A percentile compares a stretch with the other conserved stretches of the same genome.
These are phyloP conservation scores for Scomber colias DNA, from an alignment of 2,113 vertebrate genomes.

Conservation along the genomic window DNA sequence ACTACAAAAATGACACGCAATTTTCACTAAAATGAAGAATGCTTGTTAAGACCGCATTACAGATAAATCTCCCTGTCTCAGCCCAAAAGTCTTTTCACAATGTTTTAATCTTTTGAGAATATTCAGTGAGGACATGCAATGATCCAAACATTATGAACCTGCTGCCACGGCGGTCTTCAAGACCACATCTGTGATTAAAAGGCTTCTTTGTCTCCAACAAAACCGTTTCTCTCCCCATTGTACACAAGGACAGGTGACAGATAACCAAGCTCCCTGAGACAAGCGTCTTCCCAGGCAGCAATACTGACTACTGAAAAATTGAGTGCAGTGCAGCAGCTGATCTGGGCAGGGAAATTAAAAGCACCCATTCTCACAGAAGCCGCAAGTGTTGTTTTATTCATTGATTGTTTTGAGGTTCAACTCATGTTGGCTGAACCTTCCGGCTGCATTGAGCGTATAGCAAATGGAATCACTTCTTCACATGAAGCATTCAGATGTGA, in stretches of 20 bases:
- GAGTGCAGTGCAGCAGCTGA: conserved; percentile 43
- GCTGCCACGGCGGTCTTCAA: conserved; percentile 59
- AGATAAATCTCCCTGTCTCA: conserved; percentile 70
- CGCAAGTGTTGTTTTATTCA: conserved; percentile 77
- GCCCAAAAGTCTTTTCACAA: conserved; percentile 54
- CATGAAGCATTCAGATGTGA: conserved; percentile 58
- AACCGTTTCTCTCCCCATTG: conserved; percentile 54
- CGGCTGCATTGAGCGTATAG: conserved; percentile 14
- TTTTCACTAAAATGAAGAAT: conserved; percentile 37
- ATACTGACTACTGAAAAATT: conserved; percentile 65
- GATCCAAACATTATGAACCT: conserved; percentile 73
- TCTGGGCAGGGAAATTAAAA: conserved; percentile 72
- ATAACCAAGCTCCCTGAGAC: conserved; percentile 59
- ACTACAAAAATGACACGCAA: conserved; percentile 27
- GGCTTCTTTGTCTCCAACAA: conserved; percentile 67
- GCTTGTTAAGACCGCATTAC: conserved; percentile 54
- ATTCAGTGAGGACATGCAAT: conserved; percentile 67
- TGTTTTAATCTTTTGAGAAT: conserved; percentile 74
- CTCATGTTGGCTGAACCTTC: conserved; percentile 44
- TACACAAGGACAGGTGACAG: conserved; percentile 52
- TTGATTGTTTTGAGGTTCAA: conserved; percentile 63
- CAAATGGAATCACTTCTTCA: conserved; percentile 52
- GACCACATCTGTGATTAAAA: conserved; percentile 80
- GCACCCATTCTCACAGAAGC: conserved; percentile 50
- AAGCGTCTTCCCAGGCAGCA: conserved; percentile 43